phyloP scores from a whole-genome alignment of 2,888 invertebrate genomes.

The Meghimatium bilineatum region DNA sequence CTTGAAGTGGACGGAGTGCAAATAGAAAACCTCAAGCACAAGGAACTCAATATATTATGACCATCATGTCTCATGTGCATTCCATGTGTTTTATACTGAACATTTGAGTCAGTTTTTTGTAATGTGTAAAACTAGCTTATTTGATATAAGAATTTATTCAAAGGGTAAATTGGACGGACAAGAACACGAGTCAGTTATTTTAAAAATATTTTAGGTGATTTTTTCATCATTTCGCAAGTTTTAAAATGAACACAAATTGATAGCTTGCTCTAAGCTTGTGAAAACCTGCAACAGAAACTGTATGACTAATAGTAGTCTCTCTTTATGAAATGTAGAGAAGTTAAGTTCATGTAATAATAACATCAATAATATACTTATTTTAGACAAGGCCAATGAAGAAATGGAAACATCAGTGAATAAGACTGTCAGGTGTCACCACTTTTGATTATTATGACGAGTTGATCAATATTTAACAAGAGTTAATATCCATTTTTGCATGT shows the following conservation, averaged over 20 bases:
- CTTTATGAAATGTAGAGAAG: not conserved
- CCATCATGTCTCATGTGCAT: too few relatives aligned
- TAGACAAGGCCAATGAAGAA: not conserved
- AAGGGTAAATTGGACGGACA: too few relatives aligned
- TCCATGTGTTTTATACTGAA: too few relatives aligned
- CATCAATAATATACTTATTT: not conserved
- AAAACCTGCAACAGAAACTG: not conserved
- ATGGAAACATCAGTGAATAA: not conserved
- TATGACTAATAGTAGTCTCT: not conserved
- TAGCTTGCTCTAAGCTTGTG: not conserved
- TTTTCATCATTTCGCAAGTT: too few relatives aligned
- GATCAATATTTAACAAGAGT: not conserved
- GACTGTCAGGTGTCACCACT: not conserved
- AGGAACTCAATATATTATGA: too few relatives aligned
- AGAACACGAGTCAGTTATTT: too few relatives aligned
- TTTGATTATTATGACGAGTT: not conserved
- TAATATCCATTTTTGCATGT: not conserved
- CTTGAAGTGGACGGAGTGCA: too few relatives aligned
- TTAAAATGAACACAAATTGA: not conserved
- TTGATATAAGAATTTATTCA: too few relatives aligned
- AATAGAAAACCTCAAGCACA: too few relatives aligned
- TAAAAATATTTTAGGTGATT: too few relatives aligned
- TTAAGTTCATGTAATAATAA: not conserved
- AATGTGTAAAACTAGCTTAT: too few relatives aligned
- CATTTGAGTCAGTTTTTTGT: too few relatives aligned